phyloP scores from a whole-genome alignment of 2,797 vertebrate genomes.

The Rhyacichthys aspro region DNA sequence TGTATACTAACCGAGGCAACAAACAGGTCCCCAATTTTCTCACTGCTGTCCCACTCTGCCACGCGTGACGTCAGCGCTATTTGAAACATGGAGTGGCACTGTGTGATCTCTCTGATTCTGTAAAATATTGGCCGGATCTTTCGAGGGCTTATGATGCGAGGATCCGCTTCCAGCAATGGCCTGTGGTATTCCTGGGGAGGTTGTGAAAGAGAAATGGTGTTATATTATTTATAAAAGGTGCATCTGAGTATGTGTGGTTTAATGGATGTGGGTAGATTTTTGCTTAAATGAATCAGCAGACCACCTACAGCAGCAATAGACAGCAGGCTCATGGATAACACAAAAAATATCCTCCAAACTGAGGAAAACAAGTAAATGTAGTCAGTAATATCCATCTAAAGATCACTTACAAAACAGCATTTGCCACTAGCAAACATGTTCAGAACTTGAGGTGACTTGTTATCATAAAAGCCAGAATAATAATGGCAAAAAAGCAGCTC shows the following conservation, averaged over 20 bases:
- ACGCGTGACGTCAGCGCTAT: constrained; percentile 91
- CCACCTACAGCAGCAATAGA: constrained; percentile 29
- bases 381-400: constrained; percentile 32
- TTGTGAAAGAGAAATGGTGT: constrained; percentile 14
- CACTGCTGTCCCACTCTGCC: constrained; percentile 89
- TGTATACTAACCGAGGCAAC: constrained; percentile 88
- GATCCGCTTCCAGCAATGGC: constrained; percentile 90
- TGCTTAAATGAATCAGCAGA: constrained; percentile 34
- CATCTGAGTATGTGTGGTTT: neutral
- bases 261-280: neutral
- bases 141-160: constrained; percentile 86
- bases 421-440: constrained; percentile 36
- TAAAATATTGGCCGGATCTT: constrained; percentile 92
- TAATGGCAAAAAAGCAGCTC: constrained; percentile 35
- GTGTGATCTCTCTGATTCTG: constrained; percentile 90
- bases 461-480: constrained; percentile 55
- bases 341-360: constrained; percentile 28
- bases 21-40: constrained; percentile 95
- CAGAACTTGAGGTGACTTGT: constrained; percentile 47
- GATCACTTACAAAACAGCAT: constrained; percentile 36
- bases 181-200: constrained; percentile 88
- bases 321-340: constrained; percentile 22
- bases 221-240: constrained; percentile 14
- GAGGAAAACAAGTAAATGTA: constrained; percentile 20
- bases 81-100: constrained; percentile 98